These are phyloP conservation scores for Thermophis baileyi DNA, from an alignment of 2,113 vertebrate species.

Conservation along the genomic window DNA sequence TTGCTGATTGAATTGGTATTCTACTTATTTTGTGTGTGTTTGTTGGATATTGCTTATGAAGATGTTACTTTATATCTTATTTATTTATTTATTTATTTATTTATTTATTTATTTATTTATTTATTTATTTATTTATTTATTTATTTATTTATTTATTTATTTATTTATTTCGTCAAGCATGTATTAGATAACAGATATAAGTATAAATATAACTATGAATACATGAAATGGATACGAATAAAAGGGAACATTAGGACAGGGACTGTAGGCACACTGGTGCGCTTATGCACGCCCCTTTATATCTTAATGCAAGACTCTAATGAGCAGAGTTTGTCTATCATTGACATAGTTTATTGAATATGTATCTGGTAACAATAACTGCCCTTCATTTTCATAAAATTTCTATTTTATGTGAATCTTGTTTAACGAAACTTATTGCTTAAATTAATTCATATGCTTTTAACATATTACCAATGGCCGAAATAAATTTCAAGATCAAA, in stretches of 20 bases:
- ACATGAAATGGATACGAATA: too few species aligned
- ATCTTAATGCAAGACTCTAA: constrained; percentile 33
- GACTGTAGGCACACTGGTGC: too few species aligned
- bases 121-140: too few species aligned
- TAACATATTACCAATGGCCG: neutral
- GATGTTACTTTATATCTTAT: neutral
- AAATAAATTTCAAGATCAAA: neutral
- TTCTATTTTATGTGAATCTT: neutral
- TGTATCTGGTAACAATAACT: constrained; percentile 63
- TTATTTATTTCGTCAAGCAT: too few species aligned
- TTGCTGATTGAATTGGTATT: constrained; percentile 18
- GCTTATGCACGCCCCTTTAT: too few species aligned
- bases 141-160: too few species aligned
- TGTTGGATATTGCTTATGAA: constrained; percentile 15
- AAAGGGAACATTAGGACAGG: too few species aligned
- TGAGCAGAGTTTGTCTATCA: constrained; percentile 54
- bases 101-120: too few species aligned
- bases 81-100: too few species aligned
- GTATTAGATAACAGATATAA: too few species aligned
- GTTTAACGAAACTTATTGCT: too few species aligned
- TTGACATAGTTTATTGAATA: constrained; percentile 57
- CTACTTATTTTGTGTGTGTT: constrained; percentile 15
- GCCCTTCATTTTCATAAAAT: neutral
- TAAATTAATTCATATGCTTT: neutral
- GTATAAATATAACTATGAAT: too few species aligned